A percentile compares a stretch with the other conserved stretches of the same genome.
Conservation (phyloP, 2,113 vertebrate genomes). For the Odobenus rosmarus region DNA sequence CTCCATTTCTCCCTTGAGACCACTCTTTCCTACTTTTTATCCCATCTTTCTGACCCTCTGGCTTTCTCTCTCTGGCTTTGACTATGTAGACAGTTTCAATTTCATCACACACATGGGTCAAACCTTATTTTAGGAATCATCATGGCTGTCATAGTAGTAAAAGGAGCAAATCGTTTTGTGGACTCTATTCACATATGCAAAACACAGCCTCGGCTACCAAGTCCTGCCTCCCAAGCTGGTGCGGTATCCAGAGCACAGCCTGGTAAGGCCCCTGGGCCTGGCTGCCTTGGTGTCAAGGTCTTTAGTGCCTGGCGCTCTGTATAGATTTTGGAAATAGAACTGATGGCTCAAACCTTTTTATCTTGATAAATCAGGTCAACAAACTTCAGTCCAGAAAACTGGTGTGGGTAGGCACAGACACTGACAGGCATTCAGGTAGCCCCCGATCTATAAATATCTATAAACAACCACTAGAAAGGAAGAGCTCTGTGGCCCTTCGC, state of each 20-base stretch:
- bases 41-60: background rate
- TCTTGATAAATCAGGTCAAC: background rate
- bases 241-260: background rate
- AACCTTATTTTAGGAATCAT: constrained; percentile 32
- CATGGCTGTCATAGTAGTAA: background rate
- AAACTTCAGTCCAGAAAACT: background rate
- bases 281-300: background rate
- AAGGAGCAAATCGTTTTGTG: background rate
- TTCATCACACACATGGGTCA: background rate
- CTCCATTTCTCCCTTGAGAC: constrained; percentile 24
- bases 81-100: background rate
- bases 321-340: background rate
- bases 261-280: background rate
- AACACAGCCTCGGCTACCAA: background rate
- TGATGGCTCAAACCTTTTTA: background rate
- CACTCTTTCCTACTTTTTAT: background rate
- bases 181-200: background rate
- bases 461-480: background rate
- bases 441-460: background rate
- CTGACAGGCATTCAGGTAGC: background rate
- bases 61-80: constrained; percentile 4
- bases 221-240: background rate
- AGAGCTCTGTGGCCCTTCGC: background rate
- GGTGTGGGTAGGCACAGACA: background rate
- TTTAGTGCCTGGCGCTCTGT: background rate